These are phyloP conservation scores for Imbricaverruca yamaguchii DNA, from an alignment of 2,888 invertebrate species.

Conservation along the genomic window DNA sequence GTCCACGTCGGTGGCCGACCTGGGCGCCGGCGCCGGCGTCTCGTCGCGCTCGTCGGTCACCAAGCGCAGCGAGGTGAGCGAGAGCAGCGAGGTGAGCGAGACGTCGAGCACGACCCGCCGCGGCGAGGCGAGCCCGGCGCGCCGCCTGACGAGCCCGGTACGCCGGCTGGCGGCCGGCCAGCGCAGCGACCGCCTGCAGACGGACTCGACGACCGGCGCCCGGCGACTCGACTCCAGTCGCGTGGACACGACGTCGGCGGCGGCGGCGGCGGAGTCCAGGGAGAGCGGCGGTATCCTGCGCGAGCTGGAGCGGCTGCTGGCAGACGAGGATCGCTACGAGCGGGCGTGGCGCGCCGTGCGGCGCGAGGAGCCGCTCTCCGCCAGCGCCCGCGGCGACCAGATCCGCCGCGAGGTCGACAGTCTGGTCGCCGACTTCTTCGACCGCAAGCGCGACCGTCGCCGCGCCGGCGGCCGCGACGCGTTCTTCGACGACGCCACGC, in stretches of 20 bases:
- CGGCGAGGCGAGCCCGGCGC: background rate
- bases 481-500: background rate
- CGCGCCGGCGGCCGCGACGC: background rate
- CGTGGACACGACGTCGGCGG: background rate
- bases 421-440: background rate
- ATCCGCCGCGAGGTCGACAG: background rate
- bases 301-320: constrained; percentile 11
- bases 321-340: background rate
- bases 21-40: background rate
- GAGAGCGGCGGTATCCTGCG: background rate
- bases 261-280: background rate
- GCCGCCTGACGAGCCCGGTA: background rate
- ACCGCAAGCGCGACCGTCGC: background rate
- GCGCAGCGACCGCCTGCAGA: background rate
- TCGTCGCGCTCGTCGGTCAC: background rate
- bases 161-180: background rate
- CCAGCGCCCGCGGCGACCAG: background rate
- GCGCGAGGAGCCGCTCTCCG: background rate
- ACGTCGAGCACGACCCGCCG: background rate
- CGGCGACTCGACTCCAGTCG: background rate
- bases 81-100: background rate
- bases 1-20: background rate
- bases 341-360: background rate
- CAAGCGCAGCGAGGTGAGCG: background rate
- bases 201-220: background rate